A percentile compares a stretch with the other conserved stretches of the same genome.
Evolutionary conservation across 2,113 vertebrate species (phyloP).

Genomic region (Maccullochella peelii): DNA sequence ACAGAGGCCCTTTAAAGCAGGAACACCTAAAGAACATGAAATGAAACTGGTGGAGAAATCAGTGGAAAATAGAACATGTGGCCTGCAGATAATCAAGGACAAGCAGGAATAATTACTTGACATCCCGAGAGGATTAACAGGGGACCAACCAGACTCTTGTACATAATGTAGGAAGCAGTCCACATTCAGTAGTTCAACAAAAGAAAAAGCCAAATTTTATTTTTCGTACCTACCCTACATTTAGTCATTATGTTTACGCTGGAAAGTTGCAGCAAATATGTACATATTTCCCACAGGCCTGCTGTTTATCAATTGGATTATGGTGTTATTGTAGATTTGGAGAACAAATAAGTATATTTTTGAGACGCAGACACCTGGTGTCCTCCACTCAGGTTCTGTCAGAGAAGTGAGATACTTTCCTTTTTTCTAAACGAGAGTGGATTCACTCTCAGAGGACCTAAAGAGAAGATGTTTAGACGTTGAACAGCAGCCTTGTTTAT

Average conservation of each 20-base stretch:
- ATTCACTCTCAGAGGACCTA: conserved; percentile 24
- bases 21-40: conserved; percentile 4
- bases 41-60: background rate
- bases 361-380: conserved; percentile 53
- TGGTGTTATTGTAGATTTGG: conserved; percentile 43
- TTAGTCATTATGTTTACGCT: conserved; percentile 70
- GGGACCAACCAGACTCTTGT: conserved; percentile 42
- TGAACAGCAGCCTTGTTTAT: conserved; percentile 53
- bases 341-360: conserved; percentile 58
- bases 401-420: conserved; percentile 3
- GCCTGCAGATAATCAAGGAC: conserved; percentile 44
- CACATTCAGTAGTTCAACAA: conserved; percentile 11
- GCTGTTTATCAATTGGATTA: conserved; percentile 18
- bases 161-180: conserved; percentile 45
- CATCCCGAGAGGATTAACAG: conserved; percentile 53
- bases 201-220: conserved; percentile 52
- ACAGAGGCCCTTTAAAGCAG: conserved; percentile 47
- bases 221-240: conserved; percentile 49
- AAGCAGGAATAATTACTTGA: conserved; percentile 55
- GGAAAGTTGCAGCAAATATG: conserved; percentile 50
- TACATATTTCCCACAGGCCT: conserved; percentile 58
- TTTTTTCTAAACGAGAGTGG: conserved; percentile 12
- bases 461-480: background rate
- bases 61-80: conserved; percentile 21
- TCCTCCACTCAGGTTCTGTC: conserved; percentile 59